phyloP scores from a whole-genome alignment of 2,113 vertebrate species.

The Eulacestoma nigropectus region DNA sequence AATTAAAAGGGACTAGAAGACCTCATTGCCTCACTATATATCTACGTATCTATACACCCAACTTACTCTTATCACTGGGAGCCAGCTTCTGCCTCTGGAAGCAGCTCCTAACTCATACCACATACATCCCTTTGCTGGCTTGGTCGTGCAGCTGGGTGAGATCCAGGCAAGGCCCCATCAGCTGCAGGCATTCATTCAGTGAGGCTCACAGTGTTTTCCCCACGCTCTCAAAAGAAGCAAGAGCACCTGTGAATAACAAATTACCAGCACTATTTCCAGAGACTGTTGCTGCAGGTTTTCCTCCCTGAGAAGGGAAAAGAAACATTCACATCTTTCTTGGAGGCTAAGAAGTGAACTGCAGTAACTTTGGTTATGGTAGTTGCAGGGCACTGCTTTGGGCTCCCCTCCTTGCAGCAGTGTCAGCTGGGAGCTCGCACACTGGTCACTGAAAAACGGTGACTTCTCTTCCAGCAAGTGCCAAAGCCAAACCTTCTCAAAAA shows the following conservation, averaged over 20 bases:
- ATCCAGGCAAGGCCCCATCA: rapidly evolving
- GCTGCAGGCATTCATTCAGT: not conserved
- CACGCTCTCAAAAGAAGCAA: not conserved
- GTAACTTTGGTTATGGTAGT: no score
- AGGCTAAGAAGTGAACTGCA: no score
- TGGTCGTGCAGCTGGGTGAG: not conserved
- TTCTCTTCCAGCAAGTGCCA: not conserved
- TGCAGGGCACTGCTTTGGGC: not conserved
- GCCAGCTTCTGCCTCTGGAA: not conserved
- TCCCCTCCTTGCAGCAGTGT: not conserved
- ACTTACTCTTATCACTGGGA: not conserved
- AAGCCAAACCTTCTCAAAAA: not conserved
- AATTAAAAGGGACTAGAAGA: not conserved
- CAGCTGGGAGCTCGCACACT: rapidly evolving
- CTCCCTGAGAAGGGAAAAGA: not conserved
- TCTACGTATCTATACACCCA: no score
- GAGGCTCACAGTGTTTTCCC: rapidly evolving
- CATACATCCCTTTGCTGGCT: not conserved
- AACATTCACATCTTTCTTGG: rapidly evolving
- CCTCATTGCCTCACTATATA: not conserved
- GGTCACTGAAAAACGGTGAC: rapidly evolving
- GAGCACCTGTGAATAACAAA: not conserved
- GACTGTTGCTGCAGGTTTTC: not conserved
- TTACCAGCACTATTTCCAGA: not conserved
- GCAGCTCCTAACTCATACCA: not conserved